These are phyloP conservation scores for Mystacornis crossleyi DNA, from an alignment of 2,113 vertebrate genomes.

Conservation along the genomic window DNA sequence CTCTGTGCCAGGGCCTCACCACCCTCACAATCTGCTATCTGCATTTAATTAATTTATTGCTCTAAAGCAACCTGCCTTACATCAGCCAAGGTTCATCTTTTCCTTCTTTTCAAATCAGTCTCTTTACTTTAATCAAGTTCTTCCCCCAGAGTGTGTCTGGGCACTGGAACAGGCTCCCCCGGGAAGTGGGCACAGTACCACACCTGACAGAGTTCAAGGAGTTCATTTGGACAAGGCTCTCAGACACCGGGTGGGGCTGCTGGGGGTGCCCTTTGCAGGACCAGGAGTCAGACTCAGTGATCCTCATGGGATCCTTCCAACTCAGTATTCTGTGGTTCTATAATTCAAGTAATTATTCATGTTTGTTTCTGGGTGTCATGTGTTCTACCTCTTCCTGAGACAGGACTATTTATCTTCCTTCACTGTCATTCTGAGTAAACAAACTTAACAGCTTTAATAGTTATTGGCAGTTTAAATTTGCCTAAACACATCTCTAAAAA, in stretches of 20 bases:
- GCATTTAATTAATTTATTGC: not conserved
- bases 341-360: not conserved
- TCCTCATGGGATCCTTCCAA: not conserved
- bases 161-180: not conserved
- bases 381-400: not conserved
- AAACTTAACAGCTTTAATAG: not conserved
- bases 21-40: not conserved
- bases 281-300: not conserved
- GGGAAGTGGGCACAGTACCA: not conserved
- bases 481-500: not conserved
- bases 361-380: not conserved
- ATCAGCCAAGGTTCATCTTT: not conserved
- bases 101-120: not conserved
- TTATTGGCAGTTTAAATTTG: not conserved
- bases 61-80: not conserved
- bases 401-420: not conserved
- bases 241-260: not conserved
- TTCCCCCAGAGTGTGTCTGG: not conserved
- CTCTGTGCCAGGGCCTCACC: fast-evolving
- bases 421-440: not conserved
- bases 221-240: fast-evolving
- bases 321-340: not conserved
- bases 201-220: not conserved
- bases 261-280: not conserved
- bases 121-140: not conserved